Evolutionary conservation across 2,888 invertebrate genomes (phyloP), one percentile per base, ranked within the genome.

Genomic region (Arenicola marina): DNA sequence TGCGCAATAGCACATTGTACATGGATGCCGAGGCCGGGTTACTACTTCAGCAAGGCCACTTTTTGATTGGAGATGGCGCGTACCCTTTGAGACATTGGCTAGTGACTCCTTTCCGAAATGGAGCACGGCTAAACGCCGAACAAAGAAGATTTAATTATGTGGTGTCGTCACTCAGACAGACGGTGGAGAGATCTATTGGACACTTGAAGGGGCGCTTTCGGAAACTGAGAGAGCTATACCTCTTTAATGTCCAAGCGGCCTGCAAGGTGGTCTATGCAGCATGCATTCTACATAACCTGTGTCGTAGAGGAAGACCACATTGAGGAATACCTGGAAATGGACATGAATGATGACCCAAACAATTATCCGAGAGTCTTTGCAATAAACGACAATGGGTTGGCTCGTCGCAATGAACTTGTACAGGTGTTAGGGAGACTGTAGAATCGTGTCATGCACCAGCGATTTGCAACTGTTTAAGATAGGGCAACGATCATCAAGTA

Each of bases 321-420:
- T 46, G 46, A 56, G n/a, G 28, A 46, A 29, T 62, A 34, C 54
- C 81, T 76, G 66, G 74, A 82, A 59, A 77, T 77, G 65, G 79
- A 80, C 21, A 7, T 21, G 7, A 7, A 48, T 7, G 15, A 48
- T 7, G 24, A 48, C 24, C 18, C 24, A 21, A 48, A 48, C 24
- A 48, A 48, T 21, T 48, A 48, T 48, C 18, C 18, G 18, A 11
- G 24, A 18, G 24, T 48, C 15, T 21, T 18, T 48, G 48, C 15
- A 7, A 48, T 18, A 7, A 21, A 48, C 7, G 24, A 18, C 7
- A 21, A 11, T 11, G 48, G 48, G 48, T 21, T 18, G 7, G 48
- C 48, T n/a, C n/a, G 11, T n/a, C 43, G 43, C 43, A n/a, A 38
- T 38, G 11, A 38, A n/a, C n/a, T n/a, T n/a, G n/a, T n/a, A n/a